Evolutionary conservation across 2,888 invertebrate genomes (phyloP).

Genomic region (Serrognathus titanus): DNA sequence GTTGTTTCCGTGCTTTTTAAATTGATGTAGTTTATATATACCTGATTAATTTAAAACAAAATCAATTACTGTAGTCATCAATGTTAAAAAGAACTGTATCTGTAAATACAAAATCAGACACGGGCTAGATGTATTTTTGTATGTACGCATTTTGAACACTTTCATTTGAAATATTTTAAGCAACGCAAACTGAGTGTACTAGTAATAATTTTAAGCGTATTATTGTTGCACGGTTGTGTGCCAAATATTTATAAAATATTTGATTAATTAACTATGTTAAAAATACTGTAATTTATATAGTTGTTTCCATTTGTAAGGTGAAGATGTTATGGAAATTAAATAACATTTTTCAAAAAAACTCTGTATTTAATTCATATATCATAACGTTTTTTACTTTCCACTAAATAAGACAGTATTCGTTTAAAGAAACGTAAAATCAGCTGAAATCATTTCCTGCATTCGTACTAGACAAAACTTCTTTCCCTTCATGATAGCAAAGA

Average conservation of each 20-base stretch:
- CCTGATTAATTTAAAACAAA: too few species aligned
- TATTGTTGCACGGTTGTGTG: slow-evolving; percentile 15
- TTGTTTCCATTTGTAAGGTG: neutral
- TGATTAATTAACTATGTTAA: slow-evolving; percentile 1
- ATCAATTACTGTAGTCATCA: too few species aligned
- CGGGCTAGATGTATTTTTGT: slow-evolving; percentile 24
- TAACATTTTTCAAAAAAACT: neutral
- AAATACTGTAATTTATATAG: neutral
- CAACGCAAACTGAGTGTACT: slow-evolving; percentile 9
- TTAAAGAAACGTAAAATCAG: too few species aligned
- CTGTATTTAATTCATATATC: too few species aligned
- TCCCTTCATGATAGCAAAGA: too few species aligned
- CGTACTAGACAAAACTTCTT: too few species aligned
- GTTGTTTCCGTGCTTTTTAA: too few species aligned
- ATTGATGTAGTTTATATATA: too few species aligned
- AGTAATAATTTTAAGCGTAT: slow-evolving; percentile 10
- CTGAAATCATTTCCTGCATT: too few species aligned
- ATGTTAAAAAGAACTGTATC: too few species aligned
- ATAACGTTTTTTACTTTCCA: too few species aligned
- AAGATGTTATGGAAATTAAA: neutral
- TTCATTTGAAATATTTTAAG: slow-evolving; percentile 6
- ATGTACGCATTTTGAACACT: slow-evolving; percentile 19
- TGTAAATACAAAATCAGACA: neutral
- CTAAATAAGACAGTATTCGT: too few species aligned
- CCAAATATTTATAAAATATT: slow-evolving; percentile 7